These are phyloP conservation scores for Ancistrus triradiatus DNA, from an alignment of 2,113 vertebrate species.

Conservation along the genomic window DNA sequence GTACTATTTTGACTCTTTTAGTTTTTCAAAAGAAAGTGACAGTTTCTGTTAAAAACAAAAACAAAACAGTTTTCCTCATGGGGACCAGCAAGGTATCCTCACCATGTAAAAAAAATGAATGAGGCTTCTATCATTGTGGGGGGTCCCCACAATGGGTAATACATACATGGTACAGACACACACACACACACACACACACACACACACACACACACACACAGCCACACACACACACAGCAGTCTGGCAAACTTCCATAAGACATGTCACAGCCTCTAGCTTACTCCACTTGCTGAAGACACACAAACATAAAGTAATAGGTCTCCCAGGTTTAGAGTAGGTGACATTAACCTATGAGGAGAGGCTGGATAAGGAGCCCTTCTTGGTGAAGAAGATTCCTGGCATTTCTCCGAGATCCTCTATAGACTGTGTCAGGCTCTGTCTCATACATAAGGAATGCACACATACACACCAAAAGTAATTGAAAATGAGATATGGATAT, in stretches of 20 bases:
- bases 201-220: conserved; percentile 16
- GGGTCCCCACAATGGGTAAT: too few relatives aligned
- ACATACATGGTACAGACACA: conserved; percentile 56
- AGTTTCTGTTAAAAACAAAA: too few relatives aligned
- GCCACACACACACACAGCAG: conserved; percentile 10
- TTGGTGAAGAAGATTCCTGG: conserved; percentile 1
- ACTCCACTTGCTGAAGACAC: conserved; percentile 15
- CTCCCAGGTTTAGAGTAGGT: neutral
- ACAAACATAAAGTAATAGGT: conserved; percentile 24
- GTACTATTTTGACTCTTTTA: too few relatives aligned
- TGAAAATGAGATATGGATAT: too few relatives aligned
- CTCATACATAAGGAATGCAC: neutral
- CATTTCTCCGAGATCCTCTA: too few relatives aligned
- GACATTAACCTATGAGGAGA: neutral
- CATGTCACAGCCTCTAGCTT: neutral
- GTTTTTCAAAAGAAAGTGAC: too few relatives aligned
- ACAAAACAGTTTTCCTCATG: too few relatives aligned
- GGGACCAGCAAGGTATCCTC: too few relatives aligned
- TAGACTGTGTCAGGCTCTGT: too few relatives aligned
- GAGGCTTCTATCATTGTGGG: too few relatives aligned
- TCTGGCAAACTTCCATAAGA: neutral
- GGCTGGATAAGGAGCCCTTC: neutral
- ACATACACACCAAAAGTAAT: neutral
- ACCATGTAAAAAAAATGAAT: too few relatives aligned
- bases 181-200: conserved; percentile 38